Percentiles rank a stretch among this genome's conserved stretches.
Conservation (phyloP, 2,797 vertebrate species). For the Rhyacichthys aspro region DNA sequence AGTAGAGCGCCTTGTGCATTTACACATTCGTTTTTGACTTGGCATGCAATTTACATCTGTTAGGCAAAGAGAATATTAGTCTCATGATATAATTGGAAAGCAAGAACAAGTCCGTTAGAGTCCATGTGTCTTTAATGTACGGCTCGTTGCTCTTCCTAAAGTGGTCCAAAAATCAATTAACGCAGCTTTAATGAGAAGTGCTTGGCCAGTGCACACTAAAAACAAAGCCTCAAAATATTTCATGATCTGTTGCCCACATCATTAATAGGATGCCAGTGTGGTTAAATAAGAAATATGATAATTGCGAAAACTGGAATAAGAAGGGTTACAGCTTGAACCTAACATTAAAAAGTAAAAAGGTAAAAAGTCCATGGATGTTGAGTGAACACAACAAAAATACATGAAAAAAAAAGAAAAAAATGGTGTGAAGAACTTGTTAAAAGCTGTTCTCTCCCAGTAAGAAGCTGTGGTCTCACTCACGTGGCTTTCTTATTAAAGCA, state of each 20-base stretch:
- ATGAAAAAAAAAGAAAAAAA: no score
- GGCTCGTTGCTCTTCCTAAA: background rate
- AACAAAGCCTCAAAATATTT: conserved; percentile 1
- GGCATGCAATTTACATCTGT: background rate
- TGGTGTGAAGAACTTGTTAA: no score
- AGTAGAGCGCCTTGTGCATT: background rate
- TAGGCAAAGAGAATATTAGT: conserved; percentile 5
- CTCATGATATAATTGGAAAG: conserved; percentile 1
- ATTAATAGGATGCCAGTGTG: background rate
- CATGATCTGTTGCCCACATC: conserved; percentile 6
- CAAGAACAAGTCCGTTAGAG: background rate
- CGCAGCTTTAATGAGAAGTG: conserved; percentile 9
- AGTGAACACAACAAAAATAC: no score
- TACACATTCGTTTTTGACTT: background rate
- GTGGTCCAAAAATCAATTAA: conserved; percentile 17
- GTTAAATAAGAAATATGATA: background rate
- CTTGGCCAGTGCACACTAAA: background rate
- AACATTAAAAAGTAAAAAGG: no score
- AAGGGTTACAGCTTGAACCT: background rate
- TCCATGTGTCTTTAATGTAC: background rate
- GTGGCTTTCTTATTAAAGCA: background rate
- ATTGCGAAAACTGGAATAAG: background rate
- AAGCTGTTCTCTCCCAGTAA: no score
- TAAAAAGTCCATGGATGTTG: no score
- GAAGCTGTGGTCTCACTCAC: background rate